Evolutionary conservation across 2,888 invertebrate species (phyloP), one percentile per base, ranked within the genome.

Genomic region (Oeneis ivallda): DNA sequence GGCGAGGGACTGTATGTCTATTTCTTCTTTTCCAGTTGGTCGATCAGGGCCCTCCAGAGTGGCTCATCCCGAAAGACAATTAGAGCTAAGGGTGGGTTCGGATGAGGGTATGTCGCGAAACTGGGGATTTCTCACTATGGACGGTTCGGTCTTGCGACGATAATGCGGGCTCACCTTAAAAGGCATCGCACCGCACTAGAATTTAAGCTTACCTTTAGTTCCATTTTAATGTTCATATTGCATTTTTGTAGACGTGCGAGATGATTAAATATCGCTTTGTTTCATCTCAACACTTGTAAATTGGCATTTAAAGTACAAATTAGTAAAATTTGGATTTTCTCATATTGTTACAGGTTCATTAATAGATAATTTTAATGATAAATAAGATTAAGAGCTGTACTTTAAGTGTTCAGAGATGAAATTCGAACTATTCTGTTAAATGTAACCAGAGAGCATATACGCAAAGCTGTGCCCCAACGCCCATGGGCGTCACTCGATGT

Each of bases 221-320:
- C 83, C 80, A 80, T 81, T 80, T 79, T 37, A 83, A 67, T 82
- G 80, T 82, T 84, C 83, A 80, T 85, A 81, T 82, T 81, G 87
- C 83, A 81, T 86, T 83, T 83, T 81, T 81, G 83, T 86, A 85
- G 83, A 81, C 85, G 85, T 84, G 82, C 84, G 90, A 87, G 90
- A 83, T 88, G 90, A 86, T 80, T 79, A 85, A 84, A 83, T 76
- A 76, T 50, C 62, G 79, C 81, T 79, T 83, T 84, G 90, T 84
- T 74, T 85, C 90, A 86, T 87, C 89, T 89, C 89, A 80, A 83
- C 84, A 87, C 87, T 80, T 89, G 89, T 88, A 85, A 69, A 90
- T 90, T 89, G 90, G 90, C 91, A 91, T 90, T 91, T 91, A 91
- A 91, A 92, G 91, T 92, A 91, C 92, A 92, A 92, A 91, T 88